These are phyloP conservation scores for Thymelicus lineola DNA, from an alignment of 2,888 invertebrate genomes.

Conservation along the genomic window DNA sequence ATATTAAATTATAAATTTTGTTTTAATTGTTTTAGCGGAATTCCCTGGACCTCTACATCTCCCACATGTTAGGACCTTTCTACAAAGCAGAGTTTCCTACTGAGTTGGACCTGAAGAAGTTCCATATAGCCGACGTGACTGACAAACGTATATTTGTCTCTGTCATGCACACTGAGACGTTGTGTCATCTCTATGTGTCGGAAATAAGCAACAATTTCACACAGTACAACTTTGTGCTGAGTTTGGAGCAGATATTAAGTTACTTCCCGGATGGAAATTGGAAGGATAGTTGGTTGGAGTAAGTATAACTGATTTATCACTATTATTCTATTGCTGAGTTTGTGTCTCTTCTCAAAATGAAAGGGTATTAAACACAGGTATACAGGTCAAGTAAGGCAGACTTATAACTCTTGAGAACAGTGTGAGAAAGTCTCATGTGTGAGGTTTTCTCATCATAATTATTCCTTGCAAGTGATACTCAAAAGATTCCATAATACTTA, in stretches of 20 bases:
- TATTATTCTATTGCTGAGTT: too few species aligned
- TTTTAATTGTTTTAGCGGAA: slow-evolving; percentile 62
- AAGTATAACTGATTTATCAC: slow-evolving; percentile 59
- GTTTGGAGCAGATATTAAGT: slow-evolving; percentile 92
- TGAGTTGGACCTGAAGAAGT: slow-evolving; percentile 87
- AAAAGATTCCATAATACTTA: too few species aligned
- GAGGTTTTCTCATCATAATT: too few species aligned
- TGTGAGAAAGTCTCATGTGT: too few species aligned
- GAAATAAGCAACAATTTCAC: slow-evolving; percentile 87
- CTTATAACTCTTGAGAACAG: too few species aligned
- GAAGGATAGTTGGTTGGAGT: slow-evolving; percentile 94
- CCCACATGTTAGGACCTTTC: slow-evolving; percentile 90
- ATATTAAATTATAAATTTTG: not conserved
- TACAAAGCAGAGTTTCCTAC: slow-evolving; percentile 91
- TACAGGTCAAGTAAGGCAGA: too few species aligned
- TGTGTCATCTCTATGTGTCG: slow-evolving; percentile 93
- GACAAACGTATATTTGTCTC: slow-evolving; percentile 92
- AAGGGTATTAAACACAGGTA: too few species aligned
- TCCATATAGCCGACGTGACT: slow-evolving; percentile 93
- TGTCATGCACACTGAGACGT: slow-evolving; percentile 90
- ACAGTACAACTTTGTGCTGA: slow-evolving; percentile 90
- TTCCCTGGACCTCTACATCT: slow-evolving; percentile 89
- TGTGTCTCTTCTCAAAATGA: too few species aligned
- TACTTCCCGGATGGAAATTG: slow-evolving; percentile 93
- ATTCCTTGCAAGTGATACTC: too few species aligned